Conservation (phyloP, 2,888 invertebrate genomes). For the Scaptomyza reducta region DNA sequence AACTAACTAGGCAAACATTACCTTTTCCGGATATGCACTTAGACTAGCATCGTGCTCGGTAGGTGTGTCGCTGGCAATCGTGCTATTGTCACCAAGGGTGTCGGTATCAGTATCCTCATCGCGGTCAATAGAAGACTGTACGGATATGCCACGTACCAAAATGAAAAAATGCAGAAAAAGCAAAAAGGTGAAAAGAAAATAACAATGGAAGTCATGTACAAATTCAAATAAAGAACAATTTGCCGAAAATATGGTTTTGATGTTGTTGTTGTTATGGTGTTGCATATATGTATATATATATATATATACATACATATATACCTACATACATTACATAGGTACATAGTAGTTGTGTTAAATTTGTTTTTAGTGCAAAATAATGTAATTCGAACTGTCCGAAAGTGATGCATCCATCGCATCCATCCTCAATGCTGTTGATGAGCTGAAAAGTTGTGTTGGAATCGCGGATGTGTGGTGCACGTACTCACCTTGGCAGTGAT, state of each 20-base stretch:
- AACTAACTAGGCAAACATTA: constrained; percentile 43
- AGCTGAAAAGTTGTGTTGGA: constrained; percentile 43
- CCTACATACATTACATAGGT: constrained; percentile 6
- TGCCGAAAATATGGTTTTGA: constrained; percentile 6
- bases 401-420: constrained; percentile 7
- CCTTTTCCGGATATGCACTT: constrained; percentile 53
- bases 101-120: constrained; percentile 71
- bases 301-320: constrained; percentile 9
- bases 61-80: constrained; percentile 72
- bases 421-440: constrained; percentile 20
- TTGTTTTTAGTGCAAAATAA: constrained; percentile 29
- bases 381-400: constrained; percentile 14
- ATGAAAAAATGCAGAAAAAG: constrained; percentile 25
- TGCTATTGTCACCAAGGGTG: constrained; percentile 63
- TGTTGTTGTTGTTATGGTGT: constrained; percentile 11
- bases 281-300: constrained; percentile 20
- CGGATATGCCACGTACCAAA: constrained; percentile 26
- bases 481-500: constrained; percentile 84
- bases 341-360: not conserved
- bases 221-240: constrained; percentile 30
- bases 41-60: constrained; percentile 65
- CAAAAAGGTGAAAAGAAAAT: constrained; percentile 34
- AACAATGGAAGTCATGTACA: constrained; percentile 22
- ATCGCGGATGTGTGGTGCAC: not conserved
- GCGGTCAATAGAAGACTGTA: constrained; percentile 66